Evolutionary conservation across 2,888 invertebrate species (phyloP), one percentile per base, ranked within the genome.

Genomic region (Perdita meconis): DNA sequence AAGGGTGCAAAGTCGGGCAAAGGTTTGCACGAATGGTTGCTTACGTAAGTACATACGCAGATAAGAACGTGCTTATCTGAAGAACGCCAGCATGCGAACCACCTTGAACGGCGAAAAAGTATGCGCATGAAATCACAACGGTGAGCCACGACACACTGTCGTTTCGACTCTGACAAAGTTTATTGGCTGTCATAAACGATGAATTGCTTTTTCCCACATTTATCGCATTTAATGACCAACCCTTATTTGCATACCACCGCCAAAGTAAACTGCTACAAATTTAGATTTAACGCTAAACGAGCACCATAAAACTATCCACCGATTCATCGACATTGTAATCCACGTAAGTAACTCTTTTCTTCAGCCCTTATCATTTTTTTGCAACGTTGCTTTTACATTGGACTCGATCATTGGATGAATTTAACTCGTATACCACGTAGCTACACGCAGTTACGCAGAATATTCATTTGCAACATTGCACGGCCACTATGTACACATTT

Each of bases 21-120:
- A 77, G 53, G 68, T 75, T 72, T 81, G 60, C 76, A 76, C 81
- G 81, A 85, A 60, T 66, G 64, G 74, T 44, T 77, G 81, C 85
- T 85, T 85, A 85, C 83, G 85, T 85, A 85, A 83, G 85, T 79
- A 78, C 71, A 67, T 72, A 76, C 64, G 78, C 67, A 85, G 87
- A 87, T 87, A 87, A 87, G 85, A 80, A 67, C 51, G 57, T 69
- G 75, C 85, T 87, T 89, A 88, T 89, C 87, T 83, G 69, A 80
- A 73, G 76, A 83, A 83, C 81, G 78, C 38, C 82, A 74, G 75
- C 72, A 73, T 84, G 74, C 83, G 78, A 83, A 81, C 78, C 80
- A 81, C 78, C 84, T 71, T 73, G 61, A 69, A 69, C 79, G 51
- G 65, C 16, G 47, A 57, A 56, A 74, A 76, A 68, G 61, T 64